Evolutionary conservation across 2,888 invertebrate genomes (phyloP).

Genomic region (Oxycera nigricornis): DNA sequence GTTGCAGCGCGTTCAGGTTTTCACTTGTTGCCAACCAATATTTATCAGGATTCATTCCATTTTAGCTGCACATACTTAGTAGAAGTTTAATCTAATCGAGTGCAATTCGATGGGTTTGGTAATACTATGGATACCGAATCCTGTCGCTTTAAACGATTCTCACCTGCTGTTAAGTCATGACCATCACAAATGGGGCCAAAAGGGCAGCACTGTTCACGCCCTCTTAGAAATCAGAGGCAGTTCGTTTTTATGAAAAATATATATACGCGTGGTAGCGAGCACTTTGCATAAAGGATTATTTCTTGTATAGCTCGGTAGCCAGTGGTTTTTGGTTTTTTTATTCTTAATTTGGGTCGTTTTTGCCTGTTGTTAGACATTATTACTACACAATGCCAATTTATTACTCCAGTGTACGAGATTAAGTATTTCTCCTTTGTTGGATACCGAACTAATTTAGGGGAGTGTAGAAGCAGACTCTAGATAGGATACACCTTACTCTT

Average conservation of each 20-base stretch:
- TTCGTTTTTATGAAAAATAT: constrained; percentile 10
- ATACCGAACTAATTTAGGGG: constrained; percentile 38
- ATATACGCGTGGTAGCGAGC: constrained; percentile 19
- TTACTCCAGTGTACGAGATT: constrained; percentile 39
- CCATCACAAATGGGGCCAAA: not conserved
- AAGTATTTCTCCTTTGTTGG: constrained; percentile 36
- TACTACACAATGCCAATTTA: constrained; percentile 40
- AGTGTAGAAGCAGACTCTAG: constrained; percentile 31
- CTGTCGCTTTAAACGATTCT: too few relatives aligned
- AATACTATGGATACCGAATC: too few relatives aligned
- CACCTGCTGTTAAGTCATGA: too few relatives aligned
- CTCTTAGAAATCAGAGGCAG: constrained; percentile 1
- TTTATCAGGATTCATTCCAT: too few relatives aligned
- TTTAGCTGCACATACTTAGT: too few relatives aligned
- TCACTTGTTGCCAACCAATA: too few relatives aligned
- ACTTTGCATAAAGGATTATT: constrained; percentile 40
- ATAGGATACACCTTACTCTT: not conserved
- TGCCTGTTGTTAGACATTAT: constrained; percentile 37
- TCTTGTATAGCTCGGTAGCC: not conserved
- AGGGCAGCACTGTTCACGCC: not conserved
- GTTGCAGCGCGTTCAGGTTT: too few relatives aligned
- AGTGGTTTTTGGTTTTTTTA: constrained; percentile 20
- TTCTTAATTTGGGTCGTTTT: constrained; percentile 22
- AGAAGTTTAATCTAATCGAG: too few relatives aligned
- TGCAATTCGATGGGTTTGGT: too few relatives aligned